Percentiles rank a stretch among this genome's conserved stretches.
phyloP scores from a whole-genome alignment of 1,140 invertebrate genomes.

The Saccostrea cuccullata region DNA sequence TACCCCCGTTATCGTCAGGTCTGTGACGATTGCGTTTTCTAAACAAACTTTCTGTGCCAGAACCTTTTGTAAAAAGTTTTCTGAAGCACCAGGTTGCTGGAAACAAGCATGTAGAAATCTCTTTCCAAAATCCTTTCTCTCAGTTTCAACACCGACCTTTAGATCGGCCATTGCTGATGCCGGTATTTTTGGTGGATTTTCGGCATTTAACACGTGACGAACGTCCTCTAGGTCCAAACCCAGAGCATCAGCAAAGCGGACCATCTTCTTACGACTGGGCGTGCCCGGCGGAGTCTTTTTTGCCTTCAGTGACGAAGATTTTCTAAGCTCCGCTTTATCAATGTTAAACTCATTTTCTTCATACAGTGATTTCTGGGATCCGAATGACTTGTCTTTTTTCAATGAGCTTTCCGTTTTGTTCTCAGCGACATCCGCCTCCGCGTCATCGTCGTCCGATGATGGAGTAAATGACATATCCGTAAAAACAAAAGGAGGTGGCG shows the following conservation, averaged over 20 bases:
- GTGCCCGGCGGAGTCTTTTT: conserved; percentile 92
- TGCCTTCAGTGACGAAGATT: conserved; percentile 88
- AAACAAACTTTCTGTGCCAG: conserved; percentile 87
- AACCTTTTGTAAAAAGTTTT: conserved; percentile 89
- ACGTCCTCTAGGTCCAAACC: conserved; percentile 95
- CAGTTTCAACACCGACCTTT: conserved; percentile 63
- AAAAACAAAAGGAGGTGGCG: conserved; percentile 26
- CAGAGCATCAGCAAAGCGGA: conserved; percentile 95
- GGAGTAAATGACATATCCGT: conserved; percentile 21
- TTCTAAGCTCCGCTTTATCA: conserved; percentile 67
- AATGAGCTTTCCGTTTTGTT: not conserved
- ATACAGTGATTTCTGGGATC: conserved; percentile 59
- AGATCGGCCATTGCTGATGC: conserved; percentile 75
- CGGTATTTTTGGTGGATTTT: conserved; percentile 76
- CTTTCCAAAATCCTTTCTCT: conserved; percentile 65
- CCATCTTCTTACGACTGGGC: conserved; percentile 90
- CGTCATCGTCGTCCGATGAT: conserved; percentile 7
- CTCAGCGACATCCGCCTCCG: not conserved
- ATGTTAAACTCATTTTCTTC: conserved; percentile 76
- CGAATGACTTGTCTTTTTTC: conserved; percentile 40
- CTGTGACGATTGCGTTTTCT: conserved; percentile 85
- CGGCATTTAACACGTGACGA: conserved; percentile 79
- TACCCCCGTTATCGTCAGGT: conserved; percentile 88
- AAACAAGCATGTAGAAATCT: conserved; percentile 86
- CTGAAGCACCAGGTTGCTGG: conserved; percentile 87